phyloP scores from a whole-genome alignment of 2,888 invertebrate genomes.

The Elysia crispata region DNA sequence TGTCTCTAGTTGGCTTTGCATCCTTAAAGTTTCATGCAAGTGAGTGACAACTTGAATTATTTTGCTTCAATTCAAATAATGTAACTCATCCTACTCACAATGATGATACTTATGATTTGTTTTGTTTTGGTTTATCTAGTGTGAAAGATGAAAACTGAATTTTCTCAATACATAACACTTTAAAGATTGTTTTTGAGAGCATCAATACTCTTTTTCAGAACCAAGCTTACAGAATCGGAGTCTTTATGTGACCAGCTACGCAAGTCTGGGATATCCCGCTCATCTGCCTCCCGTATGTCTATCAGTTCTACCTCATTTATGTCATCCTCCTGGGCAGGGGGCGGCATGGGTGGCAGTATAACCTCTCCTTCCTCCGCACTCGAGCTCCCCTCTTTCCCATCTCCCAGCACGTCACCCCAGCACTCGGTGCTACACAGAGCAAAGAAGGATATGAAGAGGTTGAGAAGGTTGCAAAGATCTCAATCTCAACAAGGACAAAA shows the following conservation, averaged over 20 bases:
- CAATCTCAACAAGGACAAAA: conserved; percentile 43
- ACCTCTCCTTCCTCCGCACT: conserved; percentile 23
- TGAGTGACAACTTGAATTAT: too few relatives aligned
- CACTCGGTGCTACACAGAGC: conserved; percentile 84
- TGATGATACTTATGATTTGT: too few relatives aligned
- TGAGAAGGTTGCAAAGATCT: conserved; percentile 61
- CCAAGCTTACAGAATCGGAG: conserved; percentile 92
- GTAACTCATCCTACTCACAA: too few relatives aligned
- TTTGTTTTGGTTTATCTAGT: too few relatives aligned
- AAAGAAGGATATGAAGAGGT: conserved; percentile 84
- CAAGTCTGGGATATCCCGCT: conserved; percentile 46
- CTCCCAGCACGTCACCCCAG: not conserved
- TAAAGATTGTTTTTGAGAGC: too few relatives aligned
- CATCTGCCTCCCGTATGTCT: conserved; percentile 56
- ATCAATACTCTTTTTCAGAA: conserved; percentile 78
- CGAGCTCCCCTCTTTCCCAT: too few relatives aligned
- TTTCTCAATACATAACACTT: too few relatives aligned
- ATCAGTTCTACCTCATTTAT: conserved; percentile 52
- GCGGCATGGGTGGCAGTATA: conserved; percentile 13
- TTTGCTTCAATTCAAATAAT: too few relatives aligned
- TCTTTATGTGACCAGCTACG: conserved; percentile 85
- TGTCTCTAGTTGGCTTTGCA: too few relatives aligned
- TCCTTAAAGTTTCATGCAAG: too few relatives aligned
- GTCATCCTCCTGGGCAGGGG: conserved; percentile 42
- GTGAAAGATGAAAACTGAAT: too few relatives aligned